Base-by-base conservation (phyloP, 1,140 invertebrate species). In the Brachionus koreanus region DNA sequence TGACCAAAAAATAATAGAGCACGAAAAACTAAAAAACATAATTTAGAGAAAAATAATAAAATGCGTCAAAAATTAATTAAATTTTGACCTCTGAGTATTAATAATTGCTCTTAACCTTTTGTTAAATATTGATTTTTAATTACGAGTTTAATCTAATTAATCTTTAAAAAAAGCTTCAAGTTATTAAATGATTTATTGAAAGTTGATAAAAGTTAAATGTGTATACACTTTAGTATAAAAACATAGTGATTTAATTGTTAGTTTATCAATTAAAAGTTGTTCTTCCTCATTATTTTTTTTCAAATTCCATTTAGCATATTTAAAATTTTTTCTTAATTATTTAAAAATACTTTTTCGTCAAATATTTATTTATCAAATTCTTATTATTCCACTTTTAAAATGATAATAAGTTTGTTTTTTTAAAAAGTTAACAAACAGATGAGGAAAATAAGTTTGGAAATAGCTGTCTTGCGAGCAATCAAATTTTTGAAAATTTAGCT, bases 1-100 rank as follows among this genome's bases (percentile, higher is more conserved):
- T 74, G 69, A 74, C 43, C 25, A 46, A 46, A 74, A 74, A 46
- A 25, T 33, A 25, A n/a, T 74, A 35, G 69, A 74, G 19, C 37
- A 46, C 25, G 43, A 74, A 74, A 74, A 43, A 10, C 65, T 69
- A n/a, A 69, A 69, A 16, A 19, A 57, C 49, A 57, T 57, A 25
- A 57, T 57, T 19, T 57, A 57, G 29, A 2, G 29, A 29, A 9
- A 19, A 19, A 57, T 19, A 57, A 49, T 49, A 49, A 49, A 49
- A 49, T 49, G 13, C 10, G 43, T 16, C 43, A 57, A 57, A 57
- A 57, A 57, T 57, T 25, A 57, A 23, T 57, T 10, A 57, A 23
- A 57, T 57, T 57, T 19, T 57, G 49, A 57, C 43, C 43, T 49
- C 13, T 49, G 49, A 19, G 5, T 57, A n/a, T 25, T 19, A 57